phyloP scores from a whole-genome alignment of 2,797 vertebrate species.

The Falco novaeseelandiae region DNA sequence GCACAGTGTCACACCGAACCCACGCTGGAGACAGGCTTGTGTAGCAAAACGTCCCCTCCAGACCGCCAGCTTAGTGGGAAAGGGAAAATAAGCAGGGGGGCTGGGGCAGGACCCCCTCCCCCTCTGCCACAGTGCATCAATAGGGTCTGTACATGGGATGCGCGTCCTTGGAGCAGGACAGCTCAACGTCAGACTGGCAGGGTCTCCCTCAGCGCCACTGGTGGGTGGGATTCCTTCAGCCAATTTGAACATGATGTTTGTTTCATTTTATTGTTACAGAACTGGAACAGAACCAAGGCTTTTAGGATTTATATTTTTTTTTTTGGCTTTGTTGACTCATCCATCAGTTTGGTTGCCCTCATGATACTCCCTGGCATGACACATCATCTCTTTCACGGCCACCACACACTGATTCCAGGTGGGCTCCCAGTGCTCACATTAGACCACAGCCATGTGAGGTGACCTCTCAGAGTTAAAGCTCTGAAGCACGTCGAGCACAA shows the following conservation, averaged over 20 bases:
- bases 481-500: accelerated
- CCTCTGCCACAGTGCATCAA: accelerated
- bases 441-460: accelerated
- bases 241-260: not conserved
- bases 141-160: not conserved
- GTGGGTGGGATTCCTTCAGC: not conserved
- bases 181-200: accelerated
- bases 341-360: not conserved
- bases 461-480: not conserved
- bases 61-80: not conserved
- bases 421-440: accelerated
- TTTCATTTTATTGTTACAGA: not conserved
- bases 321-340: not conserved
- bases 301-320: not conserved
- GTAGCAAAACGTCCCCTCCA: not conserved
- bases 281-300: not conserved
- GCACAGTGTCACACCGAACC: not conserved
- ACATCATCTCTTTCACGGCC: not conserved
- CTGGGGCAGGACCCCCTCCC: not conserved
- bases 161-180: accelerated
- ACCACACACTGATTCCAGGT: not conserved
- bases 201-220: accelerated
- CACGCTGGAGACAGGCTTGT: not conserved
- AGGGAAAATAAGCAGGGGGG: no score
- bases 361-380: not conserved